Evolutionary conservation across 2,113 vertebrate species (phyloP), one percentile per base, ranked within the genome.

Genomic region (Pheucticus melanocephalus): DNA sequence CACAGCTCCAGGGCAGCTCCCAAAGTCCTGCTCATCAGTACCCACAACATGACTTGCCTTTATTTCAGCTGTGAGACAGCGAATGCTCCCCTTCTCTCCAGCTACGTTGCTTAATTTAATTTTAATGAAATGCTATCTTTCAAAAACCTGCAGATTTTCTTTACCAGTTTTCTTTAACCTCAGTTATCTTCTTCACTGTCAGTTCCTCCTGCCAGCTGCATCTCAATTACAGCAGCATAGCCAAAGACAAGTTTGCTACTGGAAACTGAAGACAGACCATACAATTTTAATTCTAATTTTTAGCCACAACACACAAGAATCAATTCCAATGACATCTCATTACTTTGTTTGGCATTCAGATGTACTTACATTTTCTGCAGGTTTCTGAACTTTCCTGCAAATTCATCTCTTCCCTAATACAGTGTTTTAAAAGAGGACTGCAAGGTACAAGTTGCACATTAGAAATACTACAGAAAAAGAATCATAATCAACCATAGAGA

Each of bases 141-240:
- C 64, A 83, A 68, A 88, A 93, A 48, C 45, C 69, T 73, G 45
- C 16, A 65, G 64, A 53, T 86, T 91, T 91, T 88, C 50, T 86
- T 69, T 65, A 60, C 24, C 73, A 48, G 42, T 70, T 75, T 86
- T 83, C 37, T 59, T 30, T 27, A 69, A 84, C 31, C 47, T 89
- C 77, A 61, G 54, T 44, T 44, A 53, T 51, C 59, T 40, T 68
- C 71, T 61, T 57, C 66, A 71, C 66, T 75, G 44, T 69, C 77
- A 73, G 30, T 54, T 85, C 70, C 28, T 63, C 40, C 78, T 61
- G 70, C 25, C 47, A 81, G 60, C 68, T 3, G 4, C 60, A 80
- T 6, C 24, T n/a, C 45, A 89, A 78, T 89, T 84, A 69, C 23
- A 61, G 42, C 77, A 56, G 64, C 35, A 83, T 53, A 91, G 76